phyloP scores from a whole-genome alignment of 1,140 invertebrate genomes.

The Drosophila saltans region DNA sequence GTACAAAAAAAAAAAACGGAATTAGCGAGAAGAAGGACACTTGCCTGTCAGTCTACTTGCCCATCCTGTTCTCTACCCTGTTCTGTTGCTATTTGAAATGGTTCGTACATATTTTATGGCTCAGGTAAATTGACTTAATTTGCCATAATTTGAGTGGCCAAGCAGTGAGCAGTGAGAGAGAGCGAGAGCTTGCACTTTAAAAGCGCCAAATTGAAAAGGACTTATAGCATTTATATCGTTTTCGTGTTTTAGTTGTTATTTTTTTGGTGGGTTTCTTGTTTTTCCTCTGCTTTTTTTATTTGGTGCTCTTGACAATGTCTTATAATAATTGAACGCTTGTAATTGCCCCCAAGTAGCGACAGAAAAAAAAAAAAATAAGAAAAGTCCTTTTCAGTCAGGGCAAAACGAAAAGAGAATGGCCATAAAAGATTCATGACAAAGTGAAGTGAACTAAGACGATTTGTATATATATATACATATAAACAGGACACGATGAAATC shows the following conservation, averaged over 20 bases:
- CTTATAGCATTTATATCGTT: conserved; percentile 43
- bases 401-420: conserved; percentile 41
- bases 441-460: conserved; percentile 72
- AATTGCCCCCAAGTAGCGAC: conserved; percentile 73
- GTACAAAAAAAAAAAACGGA: conserved; percentile 78
- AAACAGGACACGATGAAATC: conserved; percentile 43
- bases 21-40: conserved; percentile 48
- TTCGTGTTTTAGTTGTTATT: background rate
- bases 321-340: conserved; percentile 82
- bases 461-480: conserved; percentile 43
- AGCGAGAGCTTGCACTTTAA: conserved; percentile 51
- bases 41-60: conserved; percentile 31
- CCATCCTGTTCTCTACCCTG: conserved; percentile 28
- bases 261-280: background rate
- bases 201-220: conserved; percentile 71
- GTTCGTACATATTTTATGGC: conserved; percentile 76
- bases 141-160: conserved; percentile 64
- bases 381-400: conserved; percentile 39
- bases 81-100: conserved; percentile 38
- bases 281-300: conserved; percentile 18
- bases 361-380: conserved; percentile 14
- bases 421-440: conserved; percentile 73
- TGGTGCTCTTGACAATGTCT: conserved; percentile 69
- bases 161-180: background rate
- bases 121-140: conserved; percentile 79